phyloP scores from a whole-genome alignment of 2,888 invertebrate genomes.

The Alloscopus bannaensis region DNA sequence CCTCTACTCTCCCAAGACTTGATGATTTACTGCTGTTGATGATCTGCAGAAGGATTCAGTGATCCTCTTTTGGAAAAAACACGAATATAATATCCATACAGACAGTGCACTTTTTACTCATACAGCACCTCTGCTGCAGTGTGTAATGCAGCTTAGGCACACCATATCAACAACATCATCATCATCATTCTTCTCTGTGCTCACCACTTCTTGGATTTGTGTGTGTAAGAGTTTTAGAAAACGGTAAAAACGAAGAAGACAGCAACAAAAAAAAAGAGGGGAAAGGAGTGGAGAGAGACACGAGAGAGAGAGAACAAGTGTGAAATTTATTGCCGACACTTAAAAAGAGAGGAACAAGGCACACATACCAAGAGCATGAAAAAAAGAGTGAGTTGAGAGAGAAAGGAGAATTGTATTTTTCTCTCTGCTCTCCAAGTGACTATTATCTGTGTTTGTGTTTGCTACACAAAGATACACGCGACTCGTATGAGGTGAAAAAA shows the following conservation, averaged over 20 bases:
- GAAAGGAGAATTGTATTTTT: slow-evolving; percentile 30
- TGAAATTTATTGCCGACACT: slow-evolving; percentile 67
- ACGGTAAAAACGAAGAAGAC: slow-evolving; percentile 49
- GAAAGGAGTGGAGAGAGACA: slow-evolving; percentile 61
- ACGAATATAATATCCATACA: too few relatives aligned
- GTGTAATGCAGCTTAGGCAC: too few relatives aligned
- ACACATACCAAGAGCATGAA: too few relatives aligned
- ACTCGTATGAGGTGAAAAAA: too few relatives aligned
- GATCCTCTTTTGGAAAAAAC: slow-evolving; percentile 51
- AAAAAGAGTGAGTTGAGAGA: slow-evolving; percentile 31
- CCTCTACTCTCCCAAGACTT: slow-evolving; percentile 55
- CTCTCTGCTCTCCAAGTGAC: slow-evolving; percentile 32
- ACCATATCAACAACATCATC: slow-evolving; percentile 32
- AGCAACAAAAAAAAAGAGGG: slow-evolving; percentile 43
- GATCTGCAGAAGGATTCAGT: slow-evolving; percentile 52
- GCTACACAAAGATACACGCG: slow-evolving; percentile 6
- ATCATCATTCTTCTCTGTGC: slow-evolving; percentile 14
- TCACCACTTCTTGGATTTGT: neutral
- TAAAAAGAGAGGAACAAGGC: slow-evolving; percentile 51
- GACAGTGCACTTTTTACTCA: too few relatives aligned
- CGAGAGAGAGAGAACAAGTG: slow-evolving; percentile 65
- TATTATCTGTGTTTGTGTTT: slow-evolving; percentile 31
- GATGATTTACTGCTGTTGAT: slow-evolving; percentile 63
- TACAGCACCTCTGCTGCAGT: too few relatives aligned
- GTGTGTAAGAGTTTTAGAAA: neutral